Conservation (phyloP, 1,140 invertebrate species). For the Dinoponera quadriceps region DNA sequence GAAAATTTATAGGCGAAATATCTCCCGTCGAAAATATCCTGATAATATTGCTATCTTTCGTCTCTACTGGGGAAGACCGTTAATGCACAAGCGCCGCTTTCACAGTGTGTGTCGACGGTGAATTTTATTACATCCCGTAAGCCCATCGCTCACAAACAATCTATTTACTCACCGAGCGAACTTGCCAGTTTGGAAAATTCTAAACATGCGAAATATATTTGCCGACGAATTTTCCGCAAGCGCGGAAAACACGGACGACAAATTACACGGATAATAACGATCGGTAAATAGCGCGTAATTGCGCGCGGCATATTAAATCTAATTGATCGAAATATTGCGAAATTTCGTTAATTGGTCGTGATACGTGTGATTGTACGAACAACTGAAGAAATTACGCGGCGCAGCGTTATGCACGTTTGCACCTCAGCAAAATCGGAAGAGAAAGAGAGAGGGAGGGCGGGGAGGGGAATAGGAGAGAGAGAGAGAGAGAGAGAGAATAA, state of each 20-base stretch:
- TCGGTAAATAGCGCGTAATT: slow-evolving; percentile 1
- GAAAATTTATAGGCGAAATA: neutral
- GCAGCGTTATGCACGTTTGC: neutral
- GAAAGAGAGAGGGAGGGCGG: neutral
- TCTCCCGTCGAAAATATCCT: neutral
- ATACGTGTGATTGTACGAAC: neutral
- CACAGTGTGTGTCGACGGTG: neutral
- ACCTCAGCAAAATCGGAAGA: neutral
- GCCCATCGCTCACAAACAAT: too few relatives aligned
- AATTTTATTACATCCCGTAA: slow-evolving; percentile 11
- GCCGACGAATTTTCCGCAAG: neutral
- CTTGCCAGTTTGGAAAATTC: neutral
- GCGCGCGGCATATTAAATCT: neutral
- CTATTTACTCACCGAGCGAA: neutral
- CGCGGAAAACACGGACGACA: neutral
- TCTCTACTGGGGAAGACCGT: neutral
- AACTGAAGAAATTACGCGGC: slow-evolving; percentile 12
- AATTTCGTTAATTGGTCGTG: slow-evolving; percentile 16
- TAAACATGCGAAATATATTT: slow-evolving; percentile 22
- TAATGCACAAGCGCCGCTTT: neutral
- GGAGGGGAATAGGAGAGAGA: neutral
- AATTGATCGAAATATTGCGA: slow-evolving; percentile 28
- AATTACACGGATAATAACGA: slow-evolving; percentile 15
- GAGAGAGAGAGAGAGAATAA: neutral
- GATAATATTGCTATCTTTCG: neutral